Evolutionary conservation across 2,888 invertebrate species (phyloP), one percentile per base, ranked within the genome.

Genomic region (Drosophila planitibia): DNA sequence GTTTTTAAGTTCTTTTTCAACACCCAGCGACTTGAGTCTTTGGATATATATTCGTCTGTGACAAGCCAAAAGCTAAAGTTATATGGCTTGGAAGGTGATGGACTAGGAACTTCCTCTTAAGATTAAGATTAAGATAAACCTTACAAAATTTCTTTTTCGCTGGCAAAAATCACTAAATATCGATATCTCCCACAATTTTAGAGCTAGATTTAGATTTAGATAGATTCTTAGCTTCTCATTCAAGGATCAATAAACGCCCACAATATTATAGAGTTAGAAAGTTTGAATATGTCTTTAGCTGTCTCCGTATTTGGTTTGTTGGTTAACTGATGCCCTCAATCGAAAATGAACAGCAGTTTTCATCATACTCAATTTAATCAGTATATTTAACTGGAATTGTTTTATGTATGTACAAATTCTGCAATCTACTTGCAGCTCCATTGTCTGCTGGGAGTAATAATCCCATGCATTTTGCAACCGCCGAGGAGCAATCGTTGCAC

Each of bases 401-500:
- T 25, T 47, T 25, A 16, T 25, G 7, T 47, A 9, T 22, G 5
- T 44, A 44, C 7, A 22, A 44, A 44, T 44, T 44, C 14, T 22
- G 9, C 10, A 22, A 33, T n/a, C n/a, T 39, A 25, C 30, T 63
- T 76, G 7, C 37, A 82, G 81, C 61, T n/a, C 6, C 65, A 32
- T 35, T 54, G 19, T 30, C 57, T 7, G 9, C 47, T 10, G 52
- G 39, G 25, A 76, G 54, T n/a, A 51, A 55, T 28, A 32, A 41
- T 12, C 14, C 52, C 25, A 41, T 54, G 10, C 37, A 62, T 47
- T 54, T 68, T 10, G 55, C 54, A 28, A 19, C 64, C 0, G 37
- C 53, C 0, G 54, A 22, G 12, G 74, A 77, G 1, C 67, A 76
- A 49, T 67, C 82, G 1, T 7, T 51, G 55, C 73, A 76, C 5